Evolutionary conservation across 2,797 vertebrate genomes (phyloP).

Genomic region (Cryptoblepharus egeriae): DNA sequence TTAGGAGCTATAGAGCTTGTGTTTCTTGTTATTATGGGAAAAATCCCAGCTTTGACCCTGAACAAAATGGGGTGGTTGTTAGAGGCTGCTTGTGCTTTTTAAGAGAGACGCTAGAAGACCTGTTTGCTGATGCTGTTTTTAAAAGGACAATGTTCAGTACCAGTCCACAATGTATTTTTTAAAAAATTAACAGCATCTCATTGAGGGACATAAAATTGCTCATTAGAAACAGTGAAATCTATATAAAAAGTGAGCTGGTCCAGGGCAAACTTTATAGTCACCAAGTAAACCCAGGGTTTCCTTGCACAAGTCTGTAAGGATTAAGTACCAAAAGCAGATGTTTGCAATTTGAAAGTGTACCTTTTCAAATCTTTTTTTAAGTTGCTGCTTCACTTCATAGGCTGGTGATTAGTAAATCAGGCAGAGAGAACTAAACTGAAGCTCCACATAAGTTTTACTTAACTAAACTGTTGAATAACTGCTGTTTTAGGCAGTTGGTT

Average conservation of each 20-base stretch:
- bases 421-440: background rate
- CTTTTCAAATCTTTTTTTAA: background rate
- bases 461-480: background rate
- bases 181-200: background rate
- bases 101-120: background rate
- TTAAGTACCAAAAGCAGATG: background rate
- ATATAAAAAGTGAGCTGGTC: background rate
- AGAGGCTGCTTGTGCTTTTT: background rate
- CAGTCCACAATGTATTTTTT: background rate
- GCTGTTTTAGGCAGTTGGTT: background rate
- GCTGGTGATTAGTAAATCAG: background rate
- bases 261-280: background rate
- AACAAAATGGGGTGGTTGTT: background rate
- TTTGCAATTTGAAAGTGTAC: background rate
- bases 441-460: background rate
- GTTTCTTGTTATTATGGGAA: slow-evolving; percentile 6
- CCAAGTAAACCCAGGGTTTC: background rate
- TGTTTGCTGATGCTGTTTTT: background rate
- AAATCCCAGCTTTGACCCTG: slow-evolving; percentile 14
- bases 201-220: background rate
- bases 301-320: background rate
- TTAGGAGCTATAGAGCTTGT: background rate
- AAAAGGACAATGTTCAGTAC: background rate
- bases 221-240: background rate
- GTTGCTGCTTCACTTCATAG: background rate